Percentiles rank a stretch among this genome's conserved stretches.
Evolutionary conservation across 2,113 vertebrate genomes (phyloP).

Genomic region (Pterophyllum scalare): DNA sequence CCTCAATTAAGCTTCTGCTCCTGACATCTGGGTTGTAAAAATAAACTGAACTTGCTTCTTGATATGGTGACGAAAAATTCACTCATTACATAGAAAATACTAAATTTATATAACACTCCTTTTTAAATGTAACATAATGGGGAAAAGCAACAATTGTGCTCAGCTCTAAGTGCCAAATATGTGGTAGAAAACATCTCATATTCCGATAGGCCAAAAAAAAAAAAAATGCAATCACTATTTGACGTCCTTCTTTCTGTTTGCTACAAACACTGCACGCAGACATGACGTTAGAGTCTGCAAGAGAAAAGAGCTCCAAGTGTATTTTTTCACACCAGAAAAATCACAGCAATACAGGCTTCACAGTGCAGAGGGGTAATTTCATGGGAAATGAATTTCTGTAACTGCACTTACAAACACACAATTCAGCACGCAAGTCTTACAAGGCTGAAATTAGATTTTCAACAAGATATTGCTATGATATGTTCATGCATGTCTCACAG

Average conservation of each 20-base stretch:
- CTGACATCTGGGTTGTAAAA: not conserved
- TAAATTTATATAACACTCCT: not conserved
- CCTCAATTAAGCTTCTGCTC: not conserved
- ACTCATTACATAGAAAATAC: not conserved
- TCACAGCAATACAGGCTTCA: not conserved
- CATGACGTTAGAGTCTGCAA: not conserved
- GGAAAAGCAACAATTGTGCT: not conserved
- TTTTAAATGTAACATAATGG: not conserved
- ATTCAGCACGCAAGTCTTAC: not conserved
- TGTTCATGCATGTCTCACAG: not conserved
- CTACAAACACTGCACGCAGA: not conserved
- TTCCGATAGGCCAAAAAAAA: not conserved
- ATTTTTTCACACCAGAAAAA: not conserved
- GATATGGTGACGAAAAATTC: not conserved
- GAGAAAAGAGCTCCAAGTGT: not conserved
- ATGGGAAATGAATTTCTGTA: slow-evolving; percentile 5
- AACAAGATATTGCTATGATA: not conserved
- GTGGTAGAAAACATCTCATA: not conserved
- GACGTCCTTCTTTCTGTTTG: not conserved
- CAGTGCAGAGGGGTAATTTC: slow-evolving; percentile 6
- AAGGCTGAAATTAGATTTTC: slow-evolving; percentile 11
- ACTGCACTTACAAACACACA: not conserved
- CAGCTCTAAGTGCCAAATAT: not conserved
- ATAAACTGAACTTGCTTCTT: not conserved
- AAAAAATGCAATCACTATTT: not conserved